phyloP scores from a whole-genome alignment of 2,797 vertebrate species.

The Pempheris klunzingeri region DNA sequence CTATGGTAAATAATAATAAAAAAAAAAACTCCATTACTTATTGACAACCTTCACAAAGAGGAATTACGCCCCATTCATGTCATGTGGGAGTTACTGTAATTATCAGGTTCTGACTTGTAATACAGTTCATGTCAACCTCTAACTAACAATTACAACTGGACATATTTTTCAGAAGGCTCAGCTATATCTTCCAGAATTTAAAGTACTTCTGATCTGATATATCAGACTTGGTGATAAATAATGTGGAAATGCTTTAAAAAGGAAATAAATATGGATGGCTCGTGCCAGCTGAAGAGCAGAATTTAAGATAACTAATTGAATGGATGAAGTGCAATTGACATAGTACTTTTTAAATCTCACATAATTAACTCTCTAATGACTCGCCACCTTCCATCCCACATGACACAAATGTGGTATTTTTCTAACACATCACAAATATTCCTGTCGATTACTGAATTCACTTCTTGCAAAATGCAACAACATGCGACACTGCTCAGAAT shows the following conservation, averaged over 20 bases:
- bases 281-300: not conserved
- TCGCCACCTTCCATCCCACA: not conserved
- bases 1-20: slow-evolving; percentile 53
- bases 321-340: too few relatives aligned
- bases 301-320: not conserved
- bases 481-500: not conserved
- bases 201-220: too few relatives aligned
- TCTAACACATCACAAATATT: not conserved
- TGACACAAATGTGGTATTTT: not conserved
- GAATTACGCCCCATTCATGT: not conserved
- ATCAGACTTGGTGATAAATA: not conserved
- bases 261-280: not conserved
- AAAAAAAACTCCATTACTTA: slow-evolving; percentile 3
- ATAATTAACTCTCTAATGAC: not conserved
- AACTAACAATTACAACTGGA: not conserved
- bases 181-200: too few relatives aligned
- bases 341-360: not conserved
- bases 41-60: rapidly evolving
- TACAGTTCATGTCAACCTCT: not conserved
- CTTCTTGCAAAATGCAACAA: slow-evolving; percentile 18
- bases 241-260: not conserved
- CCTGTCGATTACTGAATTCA: not conserved
- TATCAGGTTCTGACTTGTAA: not conserved
- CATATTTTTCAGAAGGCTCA: not conserved
- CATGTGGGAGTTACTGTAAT: not conserved